Base-by-base conservation (phyloP, 2,888 invertebrate species). In the Lasius platythorax region DNA sequence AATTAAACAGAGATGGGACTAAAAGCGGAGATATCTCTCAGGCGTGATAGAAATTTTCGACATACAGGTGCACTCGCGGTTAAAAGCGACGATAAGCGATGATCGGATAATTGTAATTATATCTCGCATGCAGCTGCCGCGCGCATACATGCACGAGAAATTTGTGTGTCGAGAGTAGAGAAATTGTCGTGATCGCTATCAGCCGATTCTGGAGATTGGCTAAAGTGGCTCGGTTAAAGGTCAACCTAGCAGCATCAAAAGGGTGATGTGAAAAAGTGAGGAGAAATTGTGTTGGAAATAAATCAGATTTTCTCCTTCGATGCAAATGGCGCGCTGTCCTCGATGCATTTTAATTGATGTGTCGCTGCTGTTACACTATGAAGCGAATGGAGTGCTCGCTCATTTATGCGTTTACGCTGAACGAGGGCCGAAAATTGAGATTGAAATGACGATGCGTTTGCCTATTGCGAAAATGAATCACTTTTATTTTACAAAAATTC, bases 161-260 rank as follows among this genome's bases (percentile, higher is more conserved):
- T 67, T 82, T 37, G 5, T 37, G 78, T 40, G 63, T 72, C 64
- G 28, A 28, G 70, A 56, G 30, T 68, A 63, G 43, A 85, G 86
- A 84, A 87, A 86, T 83, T 82, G 67, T 84, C 58, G 37, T 83
- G 87, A 87, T 89, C 81, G 85, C 43, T 58, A 66, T 75, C 75
- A 6, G 23, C 28, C 43, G 40, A 68, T 78, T 70, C 70, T 40
- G 23, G 79, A 79, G 33, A 79, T 79, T 70, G 68, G 46, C 30
- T 68, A 37, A 67, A 76, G 67, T 67, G 61, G 33, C 33, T 56
- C n/a, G 40, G 40, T 43, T 23, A 79, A 46, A 81, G 72, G 72
- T 72, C 79, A 79, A 37, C 46, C 15, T 78, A 46, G 56, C 23
- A 23, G 28, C 61, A 37, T 8, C 33, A 63, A 72, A 61, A 72